Conservation (phyloP, 2,888 invertebrate species). For the Elegia similella region DNA sequence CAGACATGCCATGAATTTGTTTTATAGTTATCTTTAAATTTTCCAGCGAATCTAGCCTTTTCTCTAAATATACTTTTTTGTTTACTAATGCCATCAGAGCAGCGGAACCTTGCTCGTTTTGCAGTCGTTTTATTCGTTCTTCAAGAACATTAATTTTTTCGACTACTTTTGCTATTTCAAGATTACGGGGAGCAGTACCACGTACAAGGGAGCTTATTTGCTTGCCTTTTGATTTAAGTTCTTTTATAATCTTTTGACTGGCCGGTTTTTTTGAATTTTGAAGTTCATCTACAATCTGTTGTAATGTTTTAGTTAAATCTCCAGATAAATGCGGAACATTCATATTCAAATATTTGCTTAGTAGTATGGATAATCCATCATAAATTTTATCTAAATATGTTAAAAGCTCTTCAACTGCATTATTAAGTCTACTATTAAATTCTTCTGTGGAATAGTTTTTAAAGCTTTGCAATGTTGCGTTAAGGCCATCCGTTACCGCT, state of each 20-base stretch:
- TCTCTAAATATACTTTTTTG: constrained; percentile 61
- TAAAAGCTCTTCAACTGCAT: constrained; percentile 51
- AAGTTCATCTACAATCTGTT: constrained; percentile 59
- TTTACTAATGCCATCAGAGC: constrained; percentile 55
- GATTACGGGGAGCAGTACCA: constrained; percentile 46
- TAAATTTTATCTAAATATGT: constrained; percentile 65
- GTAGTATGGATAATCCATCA: constrained; percentile 51
- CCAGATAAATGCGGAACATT: constrained; percentile 44
- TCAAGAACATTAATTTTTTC: constrained; percentile 59
- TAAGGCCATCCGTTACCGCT: constrained; percentile 46
- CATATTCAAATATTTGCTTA: constrained; percentile 54
- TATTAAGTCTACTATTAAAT: constrained; percentile 48
- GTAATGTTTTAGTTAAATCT: constrained; percentile 61
- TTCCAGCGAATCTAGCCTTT: constrained; percentile 52
- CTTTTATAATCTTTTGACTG: constrained; percentile 44
- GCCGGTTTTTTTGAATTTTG: constrained; percentile 38
- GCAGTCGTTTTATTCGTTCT: constrained; percentile 54
- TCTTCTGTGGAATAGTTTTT: constrained; percentile 42
- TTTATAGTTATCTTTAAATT: constrained; percentile 56
- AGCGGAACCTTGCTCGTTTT: constrained; percentile 51
- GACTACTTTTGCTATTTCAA: constrained; percentile 61
- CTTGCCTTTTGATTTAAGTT: constrained; percentile 51
- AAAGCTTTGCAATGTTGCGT: constrained; percentile 54
- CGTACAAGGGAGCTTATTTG: constrained; percentile 56
- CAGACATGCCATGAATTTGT: constrained; percentile 39